phyloP scores from a whole-genome alignment of 2,888 invertebrate genomes.

The Polyommatus iphigenia region DNA sequence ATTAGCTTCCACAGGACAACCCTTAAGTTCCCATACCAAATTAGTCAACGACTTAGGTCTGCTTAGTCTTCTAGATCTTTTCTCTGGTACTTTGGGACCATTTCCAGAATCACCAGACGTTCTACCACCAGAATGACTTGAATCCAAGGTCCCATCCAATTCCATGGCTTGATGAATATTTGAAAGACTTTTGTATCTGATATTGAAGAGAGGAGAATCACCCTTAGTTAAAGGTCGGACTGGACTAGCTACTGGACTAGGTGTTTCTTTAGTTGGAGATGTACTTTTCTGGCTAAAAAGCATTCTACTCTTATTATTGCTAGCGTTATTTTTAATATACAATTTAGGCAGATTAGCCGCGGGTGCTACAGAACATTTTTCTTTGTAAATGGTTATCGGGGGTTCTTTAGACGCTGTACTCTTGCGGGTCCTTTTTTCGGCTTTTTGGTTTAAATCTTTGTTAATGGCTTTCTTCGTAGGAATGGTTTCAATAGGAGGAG shows the following conservation, averaged over 20 bases:
- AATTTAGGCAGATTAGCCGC: constrained; percentile 84
- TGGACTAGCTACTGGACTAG: constrained; percentile 81
- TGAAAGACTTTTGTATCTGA: constrained; percentile 85
- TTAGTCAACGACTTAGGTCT: constrained; percentile 93
- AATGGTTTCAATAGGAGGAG: constrained; percentile 95
- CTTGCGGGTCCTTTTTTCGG: constrained; percentile 88
- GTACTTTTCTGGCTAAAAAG: constrained; percentile 85
- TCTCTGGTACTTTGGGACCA: constrained; percentile 89
- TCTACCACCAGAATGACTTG: constrained; percentile 92
- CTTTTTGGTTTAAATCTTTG: constrained; percentile 82
- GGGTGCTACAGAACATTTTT: constrained; percentile 79
- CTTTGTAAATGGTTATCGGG: constrained; percentile 78
- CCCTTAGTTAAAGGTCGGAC: constrained; percentile 81
- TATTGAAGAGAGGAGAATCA: constrained; percentile 88
- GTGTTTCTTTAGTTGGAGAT: constrained; percentile 86
- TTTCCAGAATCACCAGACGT: constrained; percentile 91
- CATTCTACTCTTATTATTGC: constrained; percentile 82
- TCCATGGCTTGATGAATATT: constrained; percentile 88
- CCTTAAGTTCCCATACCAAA: constrained; percentile 89
- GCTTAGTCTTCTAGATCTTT: constrained; percentile 88
- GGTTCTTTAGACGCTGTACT: constrained; percentile 80
- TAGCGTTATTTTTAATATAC: constrained; percentile 87
- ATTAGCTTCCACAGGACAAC: constrained; percentile 66
- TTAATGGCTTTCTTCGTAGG: constrained; percentile 87
- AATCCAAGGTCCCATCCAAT: constrained; percentile 91